phyloP scores from a whole-genome alignment of 2,113 vertebrate genomes.

The Ameiurus melas region DNA sequence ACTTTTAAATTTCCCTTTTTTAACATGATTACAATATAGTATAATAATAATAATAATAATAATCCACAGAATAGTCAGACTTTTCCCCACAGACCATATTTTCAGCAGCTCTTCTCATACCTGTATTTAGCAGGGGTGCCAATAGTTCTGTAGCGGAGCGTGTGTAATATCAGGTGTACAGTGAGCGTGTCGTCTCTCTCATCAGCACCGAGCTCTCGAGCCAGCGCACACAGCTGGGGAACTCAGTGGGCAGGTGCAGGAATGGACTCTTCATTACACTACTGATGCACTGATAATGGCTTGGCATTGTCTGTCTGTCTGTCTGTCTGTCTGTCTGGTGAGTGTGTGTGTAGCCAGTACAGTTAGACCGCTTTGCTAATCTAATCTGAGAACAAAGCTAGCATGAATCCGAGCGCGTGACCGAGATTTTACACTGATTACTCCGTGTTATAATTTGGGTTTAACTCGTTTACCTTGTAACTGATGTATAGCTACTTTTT shows the following conservation, averaged over 20 bases:
- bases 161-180: neutral
- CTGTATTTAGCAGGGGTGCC: neutral
- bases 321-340: neutral
- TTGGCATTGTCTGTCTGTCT: neutral
- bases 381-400: neutral
- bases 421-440: too few species aligned
- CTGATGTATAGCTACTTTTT: neutral
- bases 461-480: neutral
- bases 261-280: slow-evolving; percentile 22
- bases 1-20: too few species aligned
- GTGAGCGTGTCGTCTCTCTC: neutral
- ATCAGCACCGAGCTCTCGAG: neutral
- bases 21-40: too few species aligned
- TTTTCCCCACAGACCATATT: neutral
- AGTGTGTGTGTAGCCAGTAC: neutral
- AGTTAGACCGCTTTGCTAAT: neutral
- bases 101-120: too few species aligned
- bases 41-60: neutral
- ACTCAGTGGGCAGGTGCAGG: slow-evolving; percentile 32
- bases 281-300: slow-evolving; percentile 16
- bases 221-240: slow-evolving; percentile 22
- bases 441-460: neutral
- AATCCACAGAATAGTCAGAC: too few species aligned
- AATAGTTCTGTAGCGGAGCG: neutral
- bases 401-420: neutral